Evolutionary conservation across 2,888 invertebrate genomes (phyloP), one percentile per base, ranked within the genome.

Genomic region (Lamellibrachia satsuma): DNA sequence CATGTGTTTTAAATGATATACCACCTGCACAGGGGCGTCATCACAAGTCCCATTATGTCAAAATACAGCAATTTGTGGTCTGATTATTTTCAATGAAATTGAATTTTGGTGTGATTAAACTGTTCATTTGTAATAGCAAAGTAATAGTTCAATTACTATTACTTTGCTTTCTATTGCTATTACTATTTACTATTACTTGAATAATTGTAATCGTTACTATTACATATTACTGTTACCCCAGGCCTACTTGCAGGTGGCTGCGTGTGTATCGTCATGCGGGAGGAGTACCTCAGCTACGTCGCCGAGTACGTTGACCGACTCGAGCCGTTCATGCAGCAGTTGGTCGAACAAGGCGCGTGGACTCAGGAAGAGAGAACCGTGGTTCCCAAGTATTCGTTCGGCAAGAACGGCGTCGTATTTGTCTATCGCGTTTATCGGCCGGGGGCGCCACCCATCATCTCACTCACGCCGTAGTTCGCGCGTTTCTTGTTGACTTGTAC

Each of bases 191-290:
- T n/a, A n/a, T n/a, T 8, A 2, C 15, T 22, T 22, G n/a, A n/a
- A n/a, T n/a, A n/a, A n/a, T 22, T 75, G 15, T 22, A 75, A 75
- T 75, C 15, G 1, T 57, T 6, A n/a, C 52, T 22, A 3, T 52
- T 75, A 15, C 90, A n/a, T n/a, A n/a, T n/a, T n/a, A n/a, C n/a
- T n/a, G n/a, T n/a, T n/a, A n/a, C n/a, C n/a, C n/a, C n/a, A n/a
- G n/a, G 11, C 15, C 52, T 3, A 11, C n/a, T 94, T 93, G 11
- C 93, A 96, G 96, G 96, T 75, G 96, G 96, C 55, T 93, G 94
- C 3, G 94, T 96, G 9, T 94, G 95, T 93, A 95, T 96, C 51
- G 95, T 95, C 0, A 96, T 96, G 95, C 91, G 96, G 55, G 94
- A 95, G 92, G 95, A 95, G 93, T 96, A 96, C 93, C 93, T 96